phyloP scores from a whole-genome alignment of 2,797 vertebrate species.

The Chiloscyllium punctatum region DNA sequence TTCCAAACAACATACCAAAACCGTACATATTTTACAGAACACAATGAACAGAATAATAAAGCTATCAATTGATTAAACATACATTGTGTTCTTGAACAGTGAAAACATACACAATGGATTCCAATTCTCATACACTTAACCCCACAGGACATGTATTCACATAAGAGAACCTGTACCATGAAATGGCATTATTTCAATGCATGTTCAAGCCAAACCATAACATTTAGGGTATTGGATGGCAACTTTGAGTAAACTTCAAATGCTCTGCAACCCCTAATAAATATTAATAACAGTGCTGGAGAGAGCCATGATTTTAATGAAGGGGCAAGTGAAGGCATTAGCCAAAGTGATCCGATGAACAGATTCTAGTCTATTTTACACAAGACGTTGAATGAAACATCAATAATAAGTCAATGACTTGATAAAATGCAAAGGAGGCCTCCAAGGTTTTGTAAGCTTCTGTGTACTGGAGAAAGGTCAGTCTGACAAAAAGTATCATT shows the following conservation, averaged over 20 bases:
- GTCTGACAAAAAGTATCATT: slow-evolving; percentile 25
- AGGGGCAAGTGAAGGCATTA: neutral
- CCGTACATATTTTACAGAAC: neutral
- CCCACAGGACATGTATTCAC: neutral
- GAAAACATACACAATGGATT: neutral
- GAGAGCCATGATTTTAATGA: neutral
- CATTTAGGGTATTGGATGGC: neutral
- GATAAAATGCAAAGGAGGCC: slow-evolving; percentile 13
- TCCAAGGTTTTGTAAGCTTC: slow-evolving; percentile 17
- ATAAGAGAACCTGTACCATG: neutral
- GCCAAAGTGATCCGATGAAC: neutral
- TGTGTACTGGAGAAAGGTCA: slow-evolving; percentile 16
- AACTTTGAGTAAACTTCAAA: neutral
- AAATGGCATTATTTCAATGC: neutral
- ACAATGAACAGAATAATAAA: neutral
- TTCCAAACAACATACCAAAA: neutral
- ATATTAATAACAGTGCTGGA: neutral
- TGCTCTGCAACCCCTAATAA: neutral
- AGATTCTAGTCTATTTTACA: neutral
- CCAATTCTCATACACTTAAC: neutral
- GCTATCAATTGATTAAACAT: neutral
- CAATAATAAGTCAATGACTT: neutral
- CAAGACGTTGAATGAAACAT: slow-evolving; percentile 10
- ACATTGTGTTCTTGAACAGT: neutral
- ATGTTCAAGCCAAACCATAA: neutral